Evolutionary conservation across 2,113 vertebrate genomes (phyloP).

Genomic region (Sterna hirundo): DNA sequence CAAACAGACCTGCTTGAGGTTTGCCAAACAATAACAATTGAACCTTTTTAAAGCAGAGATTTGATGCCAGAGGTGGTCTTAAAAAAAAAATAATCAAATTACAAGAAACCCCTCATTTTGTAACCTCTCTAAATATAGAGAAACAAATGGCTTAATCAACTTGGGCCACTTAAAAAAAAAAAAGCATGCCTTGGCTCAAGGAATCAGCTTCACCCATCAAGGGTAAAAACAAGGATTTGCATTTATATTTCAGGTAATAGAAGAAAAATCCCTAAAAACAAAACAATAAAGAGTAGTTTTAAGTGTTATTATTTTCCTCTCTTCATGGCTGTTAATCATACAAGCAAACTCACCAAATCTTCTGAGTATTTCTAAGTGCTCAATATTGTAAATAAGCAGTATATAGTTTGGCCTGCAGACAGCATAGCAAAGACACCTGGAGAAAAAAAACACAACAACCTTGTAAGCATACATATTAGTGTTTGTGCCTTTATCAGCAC

Average conservation of each 20-base stretch:
- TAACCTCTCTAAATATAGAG: not conserved
- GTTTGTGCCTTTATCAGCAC: not conserved
- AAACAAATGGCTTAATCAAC: not conserved
- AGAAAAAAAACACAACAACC: not conserved
- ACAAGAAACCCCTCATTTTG: not conserved
- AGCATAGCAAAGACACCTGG: not conserved
- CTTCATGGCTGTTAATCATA: not conserved
- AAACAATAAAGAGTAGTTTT: not conserved
- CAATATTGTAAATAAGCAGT: not conserved
- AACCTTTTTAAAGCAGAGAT: not conserved
- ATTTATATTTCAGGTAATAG: not conserved
- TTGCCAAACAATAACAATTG: conserved; percentile 11
- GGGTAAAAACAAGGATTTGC: not conserved
- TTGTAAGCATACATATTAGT: not conserved
- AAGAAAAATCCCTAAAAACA: not conserved
- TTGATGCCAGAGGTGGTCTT: not conserved
- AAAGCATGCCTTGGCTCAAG: not conserved
- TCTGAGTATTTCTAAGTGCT: not conserved
- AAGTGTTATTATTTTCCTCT: not conserved
- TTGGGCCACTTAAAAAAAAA: not conserved
- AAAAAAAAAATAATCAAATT: not conserved
- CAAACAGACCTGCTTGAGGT: not conserved
- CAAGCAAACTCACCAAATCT: not conserved
- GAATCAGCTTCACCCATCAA: not conserved
- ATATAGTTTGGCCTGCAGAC: not conserved